Base-by-base conservation (phyloP, 2,113 vertebrate species). In the Desmodus rotundus region DNA sequence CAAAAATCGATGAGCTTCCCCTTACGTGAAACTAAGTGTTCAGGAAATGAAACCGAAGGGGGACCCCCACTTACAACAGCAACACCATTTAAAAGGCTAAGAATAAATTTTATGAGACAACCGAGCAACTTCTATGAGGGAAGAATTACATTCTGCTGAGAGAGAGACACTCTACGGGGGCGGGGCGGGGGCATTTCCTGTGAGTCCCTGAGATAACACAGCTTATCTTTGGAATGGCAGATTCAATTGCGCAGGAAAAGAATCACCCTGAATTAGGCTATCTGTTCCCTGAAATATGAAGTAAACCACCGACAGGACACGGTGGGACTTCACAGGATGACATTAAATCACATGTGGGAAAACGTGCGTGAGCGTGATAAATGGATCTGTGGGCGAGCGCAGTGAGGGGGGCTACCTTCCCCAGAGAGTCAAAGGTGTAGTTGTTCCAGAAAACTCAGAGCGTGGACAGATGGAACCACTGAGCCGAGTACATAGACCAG, bases 391-490 rank as follows among this genome's bases (percentile, higher is more conserved):
- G 85, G 47, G 54, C n/a, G 82, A n/a, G 43, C 77, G 31, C 5
- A 11, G n/a, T 14, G 70, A 61, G 4, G 68, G 33, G 17, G 10
- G 1, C 3, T 16, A 0, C 54, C 33, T 14, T 67, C 65, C 47
- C 67, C 77, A 26, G 31, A 72, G 45, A 38, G 7, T 7, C 22
- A 28, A 14, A 2, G 13, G 16, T 7, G n/a, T 20, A n/a, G 68
- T 36, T 87, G 56, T 26, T 70, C 24, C 65, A 84, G 76, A 33
- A 70, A 91, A 87, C 54, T 65, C 70, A 10, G 68, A 43, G 13
- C 61, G 0, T 0, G 61, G 33, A 9, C 0, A 1, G 77, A 14
- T 31, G 1, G 36, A 36, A 12, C 4, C 28, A 1, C 0, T 0
- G 36, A 41, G 24, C 76, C 1, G 12, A 76, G 17, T 0, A 28